Evolutionary conservation across 2,888 invertebrate species (phyloP), one percentile per base, ranked within the genome.

Genomic region (Melolontha melolontha): DNA sequence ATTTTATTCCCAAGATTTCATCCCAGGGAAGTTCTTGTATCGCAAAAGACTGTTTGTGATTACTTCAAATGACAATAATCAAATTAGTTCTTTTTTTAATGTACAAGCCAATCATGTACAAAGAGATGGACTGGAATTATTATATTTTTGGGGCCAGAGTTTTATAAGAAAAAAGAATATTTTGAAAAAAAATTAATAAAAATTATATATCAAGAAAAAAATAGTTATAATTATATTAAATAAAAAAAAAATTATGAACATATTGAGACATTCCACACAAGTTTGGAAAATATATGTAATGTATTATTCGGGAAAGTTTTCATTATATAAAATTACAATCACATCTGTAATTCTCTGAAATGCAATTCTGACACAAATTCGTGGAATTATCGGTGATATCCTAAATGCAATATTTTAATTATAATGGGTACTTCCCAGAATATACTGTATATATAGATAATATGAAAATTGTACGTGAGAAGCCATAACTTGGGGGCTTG

Each of bases 121-220:
- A 79, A 78, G 78, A 78, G 77, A 79, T 79, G 78, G 79, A 80
- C 80, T 80, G 80, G 79, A 80, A 79, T 74, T 73, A 64, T 66
- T 70, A 72, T 64, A 67, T 71, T 72, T 72, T 73, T 71, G 66
- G 73, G 74, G 70, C 70, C 69, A 67, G 41, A 70, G 68, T 73
- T 69, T 69, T 70, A 50, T 62, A 66, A 66, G 66, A 64, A 68
- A 68, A 51, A 65, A 70, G 67, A 49, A 69, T 74, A 74, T 76
- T 75, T 76, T 73, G 71, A 70, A 55, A 75, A 70, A 73, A 71
- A 70, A 70, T 64, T 64, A 54, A 34, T 12, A 67, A 49, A 70
- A 64, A 68, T 66, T 68, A 47, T 59, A 65, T 57, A 64, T 68
- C 39, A 50, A 62, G 50, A 59, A 65, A 55, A 51, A 67, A 63